Percentiles rank a stretch among this genome's conserved stretches.
These are phyloP conservation scores for Melitaea cinxia DNA, from an alignment of 1,140 invertebrate species.

Conservation along the genomic window DNA sequence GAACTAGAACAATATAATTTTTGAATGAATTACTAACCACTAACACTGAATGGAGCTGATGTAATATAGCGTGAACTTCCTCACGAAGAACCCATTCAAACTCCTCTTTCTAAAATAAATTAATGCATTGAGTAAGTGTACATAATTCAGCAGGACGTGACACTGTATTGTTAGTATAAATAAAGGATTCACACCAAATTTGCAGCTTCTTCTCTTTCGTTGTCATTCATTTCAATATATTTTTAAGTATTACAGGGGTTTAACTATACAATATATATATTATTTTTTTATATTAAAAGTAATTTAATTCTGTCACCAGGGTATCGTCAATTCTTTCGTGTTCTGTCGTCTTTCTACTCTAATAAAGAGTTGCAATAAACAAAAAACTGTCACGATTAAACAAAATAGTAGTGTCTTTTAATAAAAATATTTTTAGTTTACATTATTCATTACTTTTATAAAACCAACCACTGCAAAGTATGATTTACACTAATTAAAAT, in stretches of 20 bases:
- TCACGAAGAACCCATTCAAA: conserved; percentile 96
- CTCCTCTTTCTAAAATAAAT: conserved; percentile 91
- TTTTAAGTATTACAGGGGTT: not conserved
- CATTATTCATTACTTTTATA: no score
- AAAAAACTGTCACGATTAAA: not conserved
- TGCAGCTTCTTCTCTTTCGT: conserved; percentile 91
- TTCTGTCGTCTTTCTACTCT: not conserved
- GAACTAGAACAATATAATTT: conserved; percentile 24
- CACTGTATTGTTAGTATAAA: conserved; percentile 49
- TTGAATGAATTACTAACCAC: conserved; percentile 83
- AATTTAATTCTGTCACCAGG: not conserved
- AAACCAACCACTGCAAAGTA: no score
- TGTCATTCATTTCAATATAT: conserved; percentile 86
- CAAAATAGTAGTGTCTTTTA: no score
- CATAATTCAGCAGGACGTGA: conserved; percentile 25
- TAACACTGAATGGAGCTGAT: conserved; percentile 91
- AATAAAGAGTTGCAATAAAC: not conserved
- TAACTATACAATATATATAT: conserved; percentile 1
- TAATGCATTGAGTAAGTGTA: conserved; percentile 34
- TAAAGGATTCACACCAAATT: conserved; percentile 87
- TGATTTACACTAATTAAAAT: no score
- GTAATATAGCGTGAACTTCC: conserved; percentile 93
- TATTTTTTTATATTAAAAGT: conserved; percentile 12
- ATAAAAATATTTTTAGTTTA: no score
- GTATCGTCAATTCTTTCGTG: not conserved